A percentile compares a stretch with the other conserved stretches of the same genome.
phyloP scores from a whole-genome alignment of 2,888 invertebrate species.

The Tenthredo livida region DNA sequence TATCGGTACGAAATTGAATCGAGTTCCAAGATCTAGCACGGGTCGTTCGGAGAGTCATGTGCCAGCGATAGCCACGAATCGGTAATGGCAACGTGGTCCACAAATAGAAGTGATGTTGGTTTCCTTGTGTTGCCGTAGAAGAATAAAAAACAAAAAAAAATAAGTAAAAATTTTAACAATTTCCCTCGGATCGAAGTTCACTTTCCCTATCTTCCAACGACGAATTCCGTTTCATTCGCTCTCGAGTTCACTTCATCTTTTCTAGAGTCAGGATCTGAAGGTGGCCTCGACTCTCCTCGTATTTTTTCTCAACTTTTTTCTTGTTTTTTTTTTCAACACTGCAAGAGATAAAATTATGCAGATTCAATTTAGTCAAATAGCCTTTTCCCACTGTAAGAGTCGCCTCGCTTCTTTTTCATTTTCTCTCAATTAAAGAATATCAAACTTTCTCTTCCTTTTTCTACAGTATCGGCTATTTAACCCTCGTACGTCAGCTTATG shows the following conservation, averaged over 20 bases:
- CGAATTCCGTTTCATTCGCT: conserved; percentile 1
- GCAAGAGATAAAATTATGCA: conserved; percentile 21
- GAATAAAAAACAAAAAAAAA: not conserved
- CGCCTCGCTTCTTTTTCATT: not conserved
- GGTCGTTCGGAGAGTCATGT: conserved; percentile 33
- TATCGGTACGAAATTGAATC: conserved; percentile 53
- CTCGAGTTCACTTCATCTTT: conserved; percentile 28
- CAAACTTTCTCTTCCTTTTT: not conserved
- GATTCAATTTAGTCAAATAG: not conserved
- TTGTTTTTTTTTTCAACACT: not conserved
- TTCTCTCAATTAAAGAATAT: not conserved
- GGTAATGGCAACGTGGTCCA: conserved; percentile 35
- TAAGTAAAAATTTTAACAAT: not conserved
- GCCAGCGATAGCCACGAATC: conserved; percentile 42
- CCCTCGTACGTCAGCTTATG: not conserved
- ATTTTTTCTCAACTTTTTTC: not conserved
- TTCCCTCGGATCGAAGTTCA: conserved; percentile 5
- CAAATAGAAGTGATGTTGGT: not conserved
- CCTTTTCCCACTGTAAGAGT: not conserved
- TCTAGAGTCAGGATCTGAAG: conserved; percentile 9
- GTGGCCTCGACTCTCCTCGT: not conserved
- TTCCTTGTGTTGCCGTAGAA: not conserved
- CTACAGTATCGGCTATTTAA: not conserved
- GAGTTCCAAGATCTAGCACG: conserved; percentile 40
- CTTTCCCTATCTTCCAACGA: conserved; percentile 6